These are phyloP conservation scores for Dermolepida albohirtum DNA, from an alignment of 2,888 invertebrate genomes.

Conservation along the genomic window DNA sequence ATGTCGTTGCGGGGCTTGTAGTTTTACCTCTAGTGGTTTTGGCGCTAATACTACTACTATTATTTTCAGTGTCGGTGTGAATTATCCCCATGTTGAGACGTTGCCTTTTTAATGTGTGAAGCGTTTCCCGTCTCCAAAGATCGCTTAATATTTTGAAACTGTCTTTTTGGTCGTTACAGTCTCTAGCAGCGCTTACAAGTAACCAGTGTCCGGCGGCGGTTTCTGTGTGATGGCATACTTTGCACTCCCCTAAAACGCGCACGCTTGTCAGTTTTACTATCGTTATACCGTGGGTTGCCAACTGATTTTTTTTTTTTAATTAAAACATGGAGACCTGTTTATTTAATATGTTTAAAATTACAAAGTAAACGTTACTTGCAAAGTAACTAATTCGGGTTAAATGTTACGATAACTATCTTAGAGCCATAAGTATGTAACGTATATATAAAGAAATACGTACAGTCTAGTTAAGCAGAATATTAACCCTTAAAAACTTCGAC, in stretches of 20 bases:
- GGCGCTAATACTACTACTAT: no score
- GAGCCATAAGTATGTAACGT: no score
- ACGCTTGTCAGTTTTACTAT: constrained; percentile 6
- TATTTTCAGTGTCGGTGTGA: no score
- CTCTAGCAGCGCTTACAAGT: constrained; percentile 54
- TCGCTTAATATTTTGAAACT: constrained; percentile 55
- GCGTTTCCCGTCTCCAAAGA: constrained; percentile 51
- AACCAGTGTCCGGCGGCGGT: constrained; percentile 60
- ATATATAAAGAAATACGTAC: no score
- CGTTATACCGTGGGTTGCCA: constrained; percentile 40
- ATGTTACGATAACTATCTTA: no score
- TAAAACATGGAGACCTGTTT: constrained; percentile 38
- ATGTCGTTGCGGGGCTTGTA: not conserved
- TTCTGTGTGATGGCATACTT: constrained; percentile 57
- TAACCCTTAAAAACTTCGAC: no score
- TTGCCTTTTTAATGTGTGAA: constrained; percentile 50
- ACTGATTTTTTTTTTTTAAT: constrained; percentile 21
- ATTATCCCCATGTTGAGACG: constrained; percentile 40
- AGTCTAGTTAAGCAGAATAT: no score
- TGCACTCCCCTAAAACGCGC: constrained; percentile 59
- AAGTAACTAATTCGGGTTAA: no score
- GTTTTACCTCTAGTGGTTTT: not conserved
- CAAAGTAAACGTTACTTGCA: not conserved
- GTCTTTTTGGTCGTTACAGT: constrained; percentile 59
- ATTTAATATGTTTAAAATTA: not conserved